Base-by-base conservation (phyloP, 2,113 vertebrate species). In the Calonectris borealis region DNA sequence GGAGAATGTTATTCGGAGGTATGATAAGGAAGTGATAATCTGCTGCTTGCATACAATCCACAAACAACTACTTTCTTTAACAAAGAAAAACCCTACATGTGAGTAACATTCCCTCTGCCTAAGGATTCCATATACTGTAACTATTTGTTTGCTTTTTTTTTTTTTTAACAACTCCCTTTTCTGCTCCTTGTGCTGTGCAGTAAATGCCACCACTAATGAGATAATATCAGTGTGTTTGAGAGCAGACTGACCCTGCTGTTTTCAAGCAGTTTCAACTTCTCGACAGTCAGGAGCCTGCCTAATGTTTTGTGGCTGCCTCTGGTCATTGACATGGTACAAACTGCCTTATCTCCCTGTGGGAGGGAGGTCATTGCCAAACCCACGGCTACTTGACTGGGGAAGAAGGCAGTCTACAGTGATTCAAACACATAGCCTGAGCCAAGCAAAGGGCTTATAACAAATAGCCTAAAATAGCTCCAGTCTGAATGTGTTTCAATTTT, bases 211-310 rank as follows among this genome's bases (percentile, higher is more conserved):
- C 70, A 31, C 94, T 97, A 97, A 97, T 97, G 97, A 96, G 97
- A 97, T 98, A 97, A 98, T 98, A 96, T 95, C 97, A 97, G 93
- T 61, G 82, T 96, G 91, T 65, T 80, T 89, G 95, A 91, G 95
- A 96, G 87, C 96, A 97, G 93, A 89, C 96, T 97, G 97, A 95
- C 95, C 97, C 90, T 51, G 95, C 80, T 96, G 95, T 96, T 96
- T 97, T 96, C 89, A 96, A 91, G 91, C 94, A 86, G 90, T 61
- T 97, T 96, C 85, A 73, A 90, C 94, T 94, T 95, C 95, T 97
- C 95, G 97, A 97, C 98, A 97, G 97, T 86, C 96, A 95, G 98
- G 97, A 98, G 97, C 97, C 97, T 94, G 97, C 87, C 90, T 98
- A 98, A 97, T 97, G 97, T 97, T 97, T 96, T 97, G 96, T 83